Conservation (phyloP, 2,888 invertebrate species). For the Chloroclysta siterata region DNA sequence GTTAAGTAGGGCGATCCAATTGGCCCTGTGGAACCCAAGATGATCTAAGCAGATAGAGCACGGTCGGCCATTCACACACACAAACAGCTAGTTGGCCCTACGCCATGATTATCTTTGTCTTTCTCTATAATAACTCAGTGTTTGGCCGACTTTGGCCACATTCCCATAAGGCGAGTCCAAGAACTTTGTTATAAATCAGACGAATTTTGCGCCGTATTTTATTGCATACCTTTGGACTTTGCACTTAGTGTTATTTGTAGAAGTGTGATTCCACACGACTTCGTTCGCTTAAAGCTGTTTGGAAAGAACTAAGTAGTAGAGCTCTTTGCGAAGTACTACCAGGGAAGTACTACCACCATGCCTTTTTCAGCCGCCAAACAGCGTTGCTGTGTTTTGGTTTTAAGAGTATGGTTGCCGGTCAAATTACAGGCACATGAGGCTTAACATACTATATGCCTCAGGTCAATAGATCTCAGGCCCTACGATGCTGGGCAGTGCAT, state of each 20-base stretch:
- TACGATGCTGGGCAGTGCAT: no score
- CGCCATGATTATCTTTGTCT: conserved; percentile 41
- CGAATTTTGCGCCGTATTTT: conserved; percentile 17
- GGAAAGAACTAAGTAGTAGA: no score
- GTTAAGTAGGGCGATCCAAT: conserved; percentile 36
- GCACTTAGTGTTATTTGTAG: conserved; percentile 25
- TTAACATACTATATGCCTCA: no score
- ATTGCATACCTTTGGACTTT: conserved; percentile 16
- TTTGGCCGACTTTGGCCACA: conserved; percentile 40
- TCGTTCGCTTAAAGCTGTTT: no score
- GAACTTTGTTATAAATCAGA: conserved; percentile 31
- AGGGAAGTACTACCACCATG: no score
- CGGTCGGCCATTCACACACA: conserved; percentile 18
- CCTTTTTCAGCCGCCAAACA: no score
- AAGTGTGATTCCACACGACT: no score
- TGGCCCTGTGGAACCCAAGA: conserved; percentile 33
- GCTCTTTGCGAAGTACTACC: no score
- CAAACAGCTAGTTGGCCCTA: conserved; percentile 30
- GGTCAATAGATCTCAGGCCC: no score
- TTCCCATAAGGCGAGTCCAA: conserved; percentile 34
- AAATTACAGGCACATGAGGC: no score
- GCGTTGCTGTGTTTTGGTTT: no score
- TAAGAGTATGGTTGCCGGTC: no score
- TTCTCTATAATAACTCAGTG: conserved; percentile 32
- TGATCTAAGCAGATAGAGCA: conserved; percentile 42